Evolutionary conservation across 1,140 invertebrate genomes (phyloP).

Genomic region (Pomphorhynchus laevis): DNA sequence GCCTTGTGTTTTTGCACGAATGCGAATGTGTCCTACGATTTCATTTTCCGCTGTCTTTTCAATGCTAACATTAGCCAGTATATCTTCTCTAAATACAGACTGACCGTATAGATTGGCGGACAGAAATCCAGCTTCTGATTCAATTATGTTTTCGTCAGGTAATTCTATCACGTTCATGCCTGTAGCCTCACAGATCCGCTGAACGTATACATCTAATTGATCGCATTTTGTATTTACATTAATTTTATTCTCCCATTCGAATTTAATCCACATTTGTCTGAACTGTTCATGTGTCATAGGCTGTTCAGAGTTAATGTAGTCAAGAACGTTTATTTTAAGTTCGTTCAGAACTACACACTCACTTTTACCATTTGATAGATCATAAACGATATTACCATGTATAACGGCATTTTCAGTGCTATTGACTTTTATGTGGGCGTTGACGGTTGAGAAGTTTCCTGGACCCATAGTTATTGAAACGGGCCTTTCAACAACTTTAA

Average conservation of each 20-base stretch:
- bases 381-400: conserved; percentile 95
- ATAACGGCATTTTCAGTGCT: conserved; percentile 97
- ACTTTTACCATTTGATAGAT: conserved; percentile 53
- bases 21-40: conserved; percentile 73
- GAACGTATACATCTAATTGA: conserved; percentile 58
- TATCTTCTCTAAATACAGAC: conserved; percentile 94
- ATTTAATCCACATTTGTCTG: conserved; percentile 93
- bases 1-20: conserved; percentile 86
- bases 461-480: conserved; percentile 66
- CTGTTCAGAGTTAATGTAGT: conserved; percentile 78
- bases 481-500: conserved; percentile 85
- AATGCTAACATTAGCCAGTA: conserved; percentile 79
- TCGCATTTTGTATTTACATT: conserved; percentile 64
- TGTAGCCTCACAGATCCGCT: conserved; percentile 57
- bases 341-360: conserved; percentile 91
- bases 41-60: conserved; percentile 59
- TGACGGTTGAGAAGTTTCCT: conserved; percentile 81
- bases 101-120: conserved; percentile 92
- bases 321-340: conserved; percentile 98
- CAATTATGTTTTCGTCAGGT: conserved; percentile 48
- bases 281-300: conserved; percentile 70
- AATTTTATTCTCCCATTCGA: conserved; percentile 99
- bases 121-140: conserved; percentile 88
- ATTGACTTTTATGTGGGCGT: conserved; percentile 46
- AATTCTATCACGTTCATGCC: conserved; percentile 99